Base-by-base conservation (phyloP, 1,140 invertebrate species). In the Aphidius ervi region DNA sequence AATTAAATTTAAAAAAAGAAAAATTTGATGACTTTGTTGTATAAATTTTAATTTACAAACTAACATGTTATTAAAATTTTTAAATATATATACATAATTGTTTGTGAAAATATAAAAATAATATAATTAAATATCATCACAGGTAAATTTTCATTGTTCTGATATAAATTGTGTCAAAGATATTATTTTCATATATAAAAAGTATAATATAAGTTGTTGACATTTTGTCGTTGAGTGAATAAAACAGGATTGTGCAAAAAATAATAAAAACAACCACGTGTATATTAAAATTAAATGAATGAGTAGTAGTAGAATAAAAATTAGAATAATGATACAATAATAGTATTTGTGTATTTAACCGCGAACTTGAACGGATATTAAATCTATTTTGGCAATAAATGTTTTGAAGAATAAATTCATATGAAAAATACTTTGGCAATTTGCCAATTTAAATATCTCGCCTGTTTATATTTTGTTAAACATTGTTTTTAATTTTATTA, bases 281-380 rank as follows among this genome's bases (percentile, higher is more conserved):
- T 47, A 10, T 20, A 47, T 20, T 47, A 6, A 47, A 20, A 7
- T 39, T 39, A 52, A 52, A 52, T 52, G 49, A 39, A 39, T 52
- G 49, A 52, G 23, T 31, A 31, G 23, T 31, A 31, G 23, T 3
- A 31, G 4, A 49, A 49, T 49, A 31, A 49, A 49, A 9, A 23
- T 23, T n/a, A 23, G 31, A 31, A 39, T 52, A 39, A 39, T 52
- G n/a, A 62, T 16, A 16, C 55, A 62, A 62, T 57, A 62, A 57
- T 54, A 54, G 59, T 46, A 46, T 37, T 39, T 10, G 56, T 62
- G 56, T 62, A 62, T 62, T 62, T 62, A 58, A 62, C 61, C 61
- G 61, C 56, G 61, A 62, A 62, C 61, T 58, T 62, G 61, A 61
- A 40, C 54, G 59, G 56, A 61, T 20, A 43, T 49, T 23, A 52